Conservation (phyloP, 1,140 invertebrate species). For the Ectropis grisescens region DNA sequence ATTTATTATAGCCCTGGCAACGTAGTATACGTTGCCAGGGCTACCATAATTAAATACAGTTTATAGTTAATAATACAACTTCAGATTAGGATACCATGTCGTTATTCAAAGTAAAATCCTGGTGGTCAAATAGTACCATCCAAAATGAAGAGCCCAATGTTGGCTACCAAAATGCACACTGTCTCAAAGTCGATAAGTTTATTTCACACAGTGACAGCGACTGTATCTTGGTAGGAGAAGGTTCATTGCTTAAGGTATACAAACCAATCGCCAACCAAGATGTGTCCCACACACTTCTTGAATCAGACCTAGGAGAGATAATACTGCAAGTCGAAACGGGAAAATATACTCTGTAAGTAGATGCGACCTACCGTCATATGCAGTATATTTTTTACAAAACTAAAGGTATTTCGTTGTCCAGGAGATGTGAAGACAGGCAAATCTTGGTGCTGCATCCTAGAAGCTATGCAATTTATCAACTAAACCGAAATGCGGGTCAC, state of each 20-base stretch:
- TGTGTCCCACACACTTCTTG: constrained; percentile 29
- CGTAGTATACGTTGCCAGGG: too few species aligned
- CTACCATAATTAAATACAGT: too few species aligned
- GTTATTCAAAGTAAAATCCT: constrained; percentile 54
- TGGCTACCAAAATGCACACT: constrained; percentile 31
- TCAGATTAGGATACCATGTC: too few species aligned
- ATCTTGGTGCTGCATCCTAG: constrained; percentile 48
- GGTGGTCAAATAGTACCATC: constrained; percentile 48
- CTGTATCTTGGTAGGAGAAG: constrained; percentile 40
- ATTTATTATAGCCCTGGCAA: too few species aligned
- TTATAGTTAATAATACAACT: too few species aligned
- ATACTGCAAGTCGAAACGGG: constrained; percentile 51
- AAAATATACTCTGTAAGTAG: constrained; percentile 47
- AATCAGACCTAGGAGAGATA: constrained; percentile 31
- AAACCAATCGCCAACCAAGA: constrained; percentile 32
- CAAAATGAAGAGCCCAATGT: constrained; percentile 21
- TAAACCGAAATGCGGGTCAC: constrained; percentile 35
- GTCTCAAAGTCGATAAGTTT: constrained; percentile 54
- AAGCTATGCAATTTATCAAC: constrained; percentile 38
- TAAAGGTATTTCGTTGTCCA: too few species aligned
- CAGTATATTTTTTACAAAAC: too few species aligned
- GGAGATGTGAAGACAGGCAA: constrained; percentile 37
- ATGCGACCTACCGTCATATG: too few species aligned
- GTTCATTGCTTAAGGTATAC: constrained; percentile 36
- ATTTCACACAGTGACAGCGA: constrained; percentile 45